These are phyloP conservation scores for Pelodytes ibericus DNA, from an alignment of 2,797 vertebrate species.

Conservation along the genomic window DNA sequence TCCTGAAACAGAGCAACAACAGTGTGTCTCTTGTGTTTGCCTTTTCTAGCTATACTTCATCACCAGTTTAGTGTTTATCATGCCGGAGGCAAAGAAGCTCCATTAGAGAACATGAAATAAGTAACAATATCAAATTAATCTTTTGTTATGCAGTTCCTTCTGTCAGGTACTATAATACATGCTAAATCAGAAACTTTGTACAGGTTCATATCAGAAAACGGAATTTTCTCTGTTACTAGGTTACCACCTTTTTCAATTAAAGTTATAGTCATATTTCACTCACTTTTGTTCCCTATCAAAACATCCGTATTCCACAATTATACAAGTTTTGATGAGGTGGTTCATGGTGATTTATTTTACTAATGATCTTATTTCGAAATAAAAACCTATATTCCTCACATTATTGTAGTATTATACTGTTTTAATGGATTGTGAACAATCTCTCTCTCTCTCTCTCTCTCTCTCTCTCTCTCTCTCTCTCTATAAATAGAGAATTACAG, in stretches of 20 bases:
- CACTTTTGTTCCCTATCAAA: too few relatives aligned
- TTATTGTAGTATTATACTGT: too few relatives aligned
- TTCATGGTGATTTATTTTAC: too few relatives aligned
- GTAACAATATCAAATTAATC: conserved; percentile 41
- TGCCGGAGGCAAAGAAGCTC: conserved; percentile 24
- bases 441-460: too few relatives aligned
- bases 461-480: too few relatives aligned
- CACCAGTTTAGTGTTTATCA: conserved; percentile 25
- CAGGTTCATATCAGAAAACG: neutral
- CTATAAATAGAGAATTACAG: too few relatives aligned
- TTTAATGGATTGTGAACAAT: too few relatives aligned
- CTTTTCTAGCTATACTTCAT: conserved; percentile 45
- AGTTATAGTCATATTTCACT: neutral
- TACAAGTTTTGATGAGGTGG: too few relatives aligned
- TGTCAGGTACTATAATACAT: conserved; percentile 22
- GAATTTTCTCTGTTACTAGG: neutral
- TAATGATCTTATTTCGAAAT: too few relatives aligned
- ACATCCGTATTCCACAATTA: too few relatives aligned
- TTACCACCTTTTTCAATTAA: neutral
- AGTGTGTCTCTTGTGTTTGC: conserved; percentile 17
- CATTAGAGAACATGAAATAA: conserved; percentile 24
- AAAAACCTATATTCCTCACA: too few relatives aligned
- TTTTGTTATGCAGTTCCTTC: conserved; percentile 24
- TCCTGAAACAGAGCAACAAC: conserved; percentile 18
- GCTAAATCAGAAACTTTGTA: neutral